These are phyloP conservation scores for Scaeva pyrastri DNA, from an alignment of 2,888 invertebrate species.

Conservation along the genomic window DNA sequence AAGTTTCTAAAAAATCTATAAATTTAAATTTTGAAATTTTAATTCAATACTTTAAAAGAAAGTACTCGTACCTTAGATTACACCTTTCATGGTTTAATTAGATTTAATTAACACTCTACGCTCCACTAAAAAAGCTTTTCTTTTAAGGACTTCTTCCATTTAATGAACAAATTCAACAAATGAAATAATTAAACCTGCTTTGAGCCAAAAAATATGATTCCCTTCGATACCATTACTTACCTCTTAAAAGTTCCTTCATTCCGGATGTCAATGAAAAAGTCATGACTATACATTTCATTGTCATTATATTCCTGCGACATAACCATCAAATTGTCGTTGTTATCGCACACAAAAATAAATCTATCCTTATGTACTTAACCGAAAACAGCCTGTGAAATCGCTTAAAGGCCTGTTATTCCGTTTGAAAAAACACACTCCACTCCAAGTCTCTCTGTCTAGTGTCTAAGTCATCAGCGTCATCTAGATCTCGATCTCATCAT, in stretches of 20 bases:
- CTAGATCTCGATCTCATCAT: slow-evolving; percentile 38
- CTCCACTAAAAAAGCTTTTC: no score
- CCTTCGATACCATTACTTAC: neutral
- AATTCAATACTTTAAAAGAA: no score
- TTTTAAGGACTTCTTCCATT: no score
- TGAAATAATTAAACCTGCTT: neutral
- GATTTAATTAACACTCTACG: no score
- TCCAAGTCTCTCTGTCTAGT: slow-evolving; percentile 36
- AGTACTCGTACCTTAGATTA: no score
- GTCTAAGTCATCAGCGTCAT: neutral
- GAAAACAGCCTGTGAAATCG: slow-evolving; percentile 33
- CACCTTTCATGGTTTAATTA: no score
- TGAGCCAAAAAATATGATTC: neutral
- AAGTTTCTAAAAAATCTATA: no score
- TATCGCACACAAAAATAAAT: slow-evolving; percentile 2
- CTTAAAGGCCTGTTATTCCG: slow-evolving; percentile 35
- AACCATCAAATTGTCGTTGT: slow-evolving; percentile 5
- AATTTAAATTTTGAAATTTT: no score
- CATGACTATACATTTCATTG: slow-evolving; percentile 12
- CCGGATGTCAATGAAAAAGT: slow-evolving; percentile 6
- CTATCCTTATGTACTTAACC: slow-evolving; percentile 6
- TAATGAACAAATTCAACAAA: neutral
- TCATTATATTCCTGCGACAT: slow-evolving; percentile 11
- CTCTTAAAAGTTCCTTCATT: neutral
- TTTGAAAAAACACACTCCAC: slow-evolving; percentile 31